A percentile compares a stretch with the other conserved stretches of the same genome.
Conservation (phyloP, 2,113 vertebrate genomes). For the Onychostoma macrolepis region DNA sequence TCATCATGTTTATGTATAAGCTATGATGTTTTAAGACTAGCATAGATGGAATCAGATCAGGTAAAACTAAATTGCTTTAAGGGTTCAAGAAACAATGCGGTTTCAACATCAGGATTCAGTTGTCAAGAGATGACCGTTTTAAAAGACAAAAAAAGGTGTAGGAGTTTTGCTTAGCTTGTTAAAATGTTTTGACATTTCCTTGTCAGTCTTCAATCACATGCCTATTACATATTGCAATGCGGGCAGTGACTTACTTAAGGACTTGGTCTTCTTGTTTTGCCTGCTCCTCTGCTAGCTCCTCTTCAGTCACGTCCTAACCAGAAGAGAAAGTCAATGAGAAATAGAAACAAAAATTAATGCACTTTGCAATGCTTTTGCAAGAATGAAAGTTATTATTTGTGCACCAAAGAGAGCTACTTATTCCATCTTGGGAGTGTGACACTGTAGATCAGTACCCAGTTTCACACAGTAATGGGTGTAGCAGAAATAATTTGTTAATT, state of each 20-base stretch:
- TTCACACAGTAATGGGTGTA: not conserved
- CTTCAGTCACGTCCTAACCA: slow-evolving; percentile 90
- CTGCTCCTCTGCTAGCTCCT: slow-evolving; percentile 86
- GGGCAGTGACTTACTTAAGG: slow-evolving; percentile 79
- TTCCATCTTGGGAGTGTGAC: not conserved
- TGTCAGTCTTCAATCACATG: not conserved
- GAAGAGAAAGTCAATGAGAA: slow-evolving; percentile 38
- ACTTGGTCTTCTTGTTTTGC: slow-evolving; percentile 89
- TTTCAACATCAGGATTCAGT: not conserved
- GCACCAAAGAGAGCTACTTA: not conserved
- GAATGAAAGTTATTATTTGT: not conserved
- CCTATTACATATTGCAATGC: not conserved
- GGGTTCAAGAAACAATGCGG: not conserved
- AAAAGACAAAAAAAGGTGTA: not conserved
- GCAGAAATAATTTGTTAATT: not conserved
- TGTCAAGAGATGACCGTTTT: not conserved
- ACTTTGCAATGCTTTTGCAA: too few species aligned
- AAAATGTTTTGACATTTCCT: not conserved
- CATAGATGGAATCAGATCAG: not conserved
- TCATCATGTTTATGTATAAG: too few species aligned
- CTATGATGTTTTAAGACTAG: not conserved
- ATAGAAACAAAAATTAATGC: not conserved
- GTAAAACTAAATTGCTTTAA: not conserved
- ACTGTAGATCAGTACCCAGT: not conserved
- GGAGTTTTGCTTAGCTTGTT: not conserved